Evolutionary conservation across 2,797 vertebrate species (phyloP), one percentile per base, ranked within the genome.

Genomic region (Crossoptilon crossoptilon): DNA sequence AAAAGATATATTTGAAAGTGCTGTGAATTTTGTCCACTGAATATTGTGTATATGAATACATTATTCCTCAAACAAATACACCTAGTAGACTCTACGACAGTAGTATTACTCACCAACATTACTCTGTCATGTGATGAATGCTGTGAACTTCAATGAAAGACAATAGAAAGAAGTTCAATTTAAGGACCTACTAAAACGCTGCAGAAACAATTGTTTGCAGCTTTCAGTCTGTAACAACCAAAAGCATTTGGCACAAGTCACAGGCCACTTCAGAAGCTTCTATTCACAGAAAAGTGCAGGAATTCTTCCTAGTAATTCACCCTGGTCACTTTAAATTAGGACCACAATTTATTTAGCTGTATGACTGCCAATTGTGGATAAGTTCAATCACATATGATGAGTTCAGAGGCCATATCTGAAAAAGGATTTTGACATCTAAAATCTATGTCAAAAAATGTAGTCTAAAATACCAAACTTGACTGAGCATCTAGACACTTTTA

Each of bases 401-500:
- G 16, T 35, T 76, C 60, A 87, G 44, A 8, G 31, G 11, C 48
- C 46, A 24, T 44, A 60, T 71, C n/a, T 44, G 48, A 63, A 76
- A 93, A 94, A 76, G 23, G 24, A 73, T 87, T 88, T 82, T 73
- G 60, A 29, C 10, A 37, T 64, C 31, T 84, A 79, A 90, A 82
- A 64, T 91, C 56, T 79, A 8, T 8, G 3, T 53, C 31, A 35
- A 84, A 87, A 88, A 74, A 87, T 49, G 41, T 31, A 87, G 64
- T 43, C n/a, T 70, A 44, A 51, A 82, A 79, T 82, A 84, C n/a
- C 24, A 26, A 10, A 79, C 35, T 55, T 59, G 51, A 67, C 67
- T 41, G 53, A 87, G 33, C 17, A 88, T 63, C 29, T 88, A 93
- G 85, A 90, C 60, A 49, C 10, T 82, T 91, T 90, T 79, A 93